Evolutionary conservation across 2,888 invertebrate genomes (phyloP).

Genomic region (Drosophila sordidula): DNA sequence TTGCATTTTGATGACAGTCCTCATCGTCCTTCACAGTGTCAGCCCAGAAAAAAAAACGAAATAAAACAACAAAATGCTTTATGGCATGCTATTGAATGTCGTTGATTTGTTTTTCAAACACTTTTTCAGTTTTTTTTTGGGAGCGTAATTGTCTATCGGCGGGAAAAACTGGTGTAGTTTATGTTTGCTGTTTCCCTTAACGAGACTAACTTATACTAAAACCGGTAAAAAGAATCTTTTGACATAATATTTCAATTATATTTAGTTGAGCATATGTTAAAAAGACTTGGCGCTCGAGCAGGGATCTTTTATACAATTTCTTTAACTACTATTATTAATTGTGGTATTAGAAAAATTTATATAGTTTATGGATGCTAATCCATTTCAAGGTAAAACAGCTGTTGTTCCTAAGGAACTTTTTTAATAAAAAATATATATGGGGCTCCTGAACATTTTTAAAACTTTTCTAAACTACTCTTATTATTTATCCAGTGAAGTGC

Average conservation of each 20-base stretch:
- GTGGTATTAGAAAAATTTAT: too few species aligned
- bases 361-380: too few species aligned
- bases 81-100: constrained; percentile 78
- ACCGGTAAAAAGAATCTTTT: not conserved
- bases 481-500: too few species aligned
- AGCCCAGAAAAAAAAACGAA: constrained; percentile 12
- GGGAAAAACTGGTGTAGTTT: constrained; percentile 15
- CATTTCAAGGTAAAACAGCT: too few species aligned
- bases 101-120: constrained; percentile 68
- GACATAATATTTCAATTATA: constrained; percentile 1
- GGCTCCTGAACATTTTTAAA: too few species aligned
- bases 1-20: constrained; percentile 80
- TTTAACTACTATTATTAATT: too few species aligned
- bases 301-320: too few species aligned
- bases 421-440: not conserved
- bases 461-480: too few species aligned
- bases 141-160: constrained; percentile 40
- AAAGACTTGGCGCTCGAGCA: not conserved
- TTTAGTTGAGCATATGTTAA: not conserved
- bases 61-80: constrained; percentile 61
- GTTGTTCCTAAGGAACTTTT: not conserved
- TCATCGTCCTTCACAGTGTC: constrained; percentile 49
- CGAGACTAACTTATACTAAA: not conserved
- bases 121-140: constrained; percentile 14
- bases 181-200: constrained; percentile 13